phyloP scores from a whole-genome alignment of 2,113 vertebrate genomes.

The Hippocampus comes region DNA sequence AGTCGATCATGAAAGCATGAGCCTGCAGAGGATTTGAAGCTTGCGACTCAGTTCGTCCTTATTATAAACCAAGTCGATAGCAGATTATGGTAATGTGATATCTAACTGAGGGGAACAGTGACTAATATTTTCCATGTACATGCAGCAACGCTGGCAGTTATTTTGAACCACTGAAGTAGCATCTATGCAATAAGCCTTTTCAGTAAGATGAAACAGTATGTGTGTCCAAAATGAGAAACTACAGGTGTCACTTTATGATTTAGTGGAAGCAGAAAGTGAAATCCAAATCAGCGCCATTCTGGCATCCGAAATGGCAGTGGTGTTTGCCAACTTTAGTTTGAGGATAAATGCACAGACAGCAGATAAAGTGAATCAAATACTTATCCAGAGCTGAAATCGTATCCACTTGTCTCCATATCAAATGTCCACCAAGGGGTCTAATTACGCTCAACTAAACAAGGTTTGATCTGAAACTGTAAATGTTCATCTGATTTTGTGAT shows the following conservation, averaged over 20 bases:
- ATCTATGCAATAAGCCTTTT: slow-evolving; percentile 29
- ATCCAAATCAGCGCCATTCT: slow-evolving; percentile 25
- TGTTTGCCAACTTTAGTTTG: slow-evolving; percentile 11
- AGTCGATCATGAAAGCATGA: slow-evolving; percentile 47
- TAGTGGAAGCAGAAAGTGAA: slow-evolving; percentile 4
- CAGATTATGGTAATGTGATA: slow-evolving; percentile 70
- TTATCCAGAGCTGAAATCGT: neutral
- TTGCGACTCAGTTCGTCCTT: slow-evolving; percentile 51
- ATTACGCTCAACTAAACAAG: neutral
- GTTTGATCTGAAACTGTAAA: neutral
- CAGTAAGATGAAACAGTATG: slow-evolving; percentile 9
- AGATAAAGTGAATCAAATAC: slow-evolving; percentile 25
- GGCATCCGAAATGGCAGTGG: slow-evolving; percentile 12
- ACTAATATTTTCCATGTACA: slow-evolving; percentile 60
- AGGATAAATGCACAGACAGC: neutral
- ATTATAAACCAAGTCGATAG: slow-evolving; percentile 68
- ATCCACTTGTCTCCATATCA: neutral
- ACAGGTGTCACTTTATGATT: neutral
- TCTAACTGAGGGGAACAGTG: slow-evolving; percentile 54
- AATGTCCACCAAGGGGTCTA: neutral
- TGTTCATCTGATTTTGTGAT: neutral
- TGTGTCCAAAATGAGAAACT: slow-evolving; percentile 15
- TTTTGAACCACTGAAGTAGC: slow-evolving; percentile 49
- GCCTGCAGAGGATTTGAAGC: slow-evolving; percentile 58
- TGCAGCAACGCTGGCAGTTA: slow-evolving; percentile 46